Evolutionary conservation across 2,888 invertebrate genomes (phyloP).

Genomic region (Merodon equestris): DNA sequence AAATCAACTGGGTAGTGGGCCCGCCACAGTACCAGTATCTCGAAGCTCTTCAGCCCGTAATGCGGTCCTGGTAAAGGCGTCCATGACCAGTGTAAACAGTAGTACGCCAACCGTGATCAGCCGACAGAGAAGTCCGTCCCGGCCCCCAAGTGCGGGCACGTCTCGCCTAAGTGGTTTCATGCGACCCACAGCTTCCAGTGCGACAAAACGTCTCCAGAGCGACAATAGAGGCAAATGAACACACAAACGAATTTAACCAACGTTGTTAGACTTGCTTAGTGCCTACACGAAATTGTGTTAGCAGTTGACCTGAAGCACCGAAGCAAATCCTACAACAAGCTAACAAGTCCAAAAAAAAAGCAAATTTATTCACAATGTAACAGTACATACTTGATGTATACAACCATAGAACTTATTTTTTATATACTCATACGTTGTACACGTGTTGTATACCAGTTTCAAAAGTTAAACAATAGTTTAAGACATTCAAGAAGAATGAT

Average conservation of each 20-base stretch:
- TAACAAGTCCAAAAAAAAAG: not conserved
- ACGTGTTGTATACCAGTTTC: conserved; percentile 2
- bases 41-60: conserved; percentile 72
- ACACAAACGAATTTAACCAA: not conserved
- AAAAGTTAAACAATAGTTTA: conserved; percentile 25
- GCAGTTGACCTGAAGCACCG: too few relatives aligned
- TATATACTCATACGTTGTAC: conserved; percentile 9
- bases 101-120: conserved; percentile 63
- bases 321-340: not conserved
- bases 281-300: too few relatives aligned
- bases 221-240: conserved; percentile 43
- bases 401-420: conserved; percentile 18
- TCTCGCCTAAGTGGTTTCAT: conserved; percentile 83
- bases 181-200: conserved; percentile 92
- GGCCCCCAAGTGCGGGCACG: conserved; percentile 68
- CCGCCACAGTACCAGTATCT: conserved; percentile 11
- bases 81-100: conserved; percentile 70
- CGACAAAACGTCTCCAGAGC: conserved; percentile 82
- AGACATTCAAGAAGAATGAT: too few relatives aligned
- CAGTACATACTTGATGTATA: too few relatives aligned
- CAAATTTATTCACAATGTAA: too few relatives aligned
- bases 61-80: conserved; percentile 74
- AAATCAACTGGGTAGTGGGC: conserved; percentile 72
- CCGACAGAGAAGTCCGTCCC: conserved; percentile 67
- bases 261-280: too few relatives aligned